Base-by-base conservation (phyloP, 2,797 vertebrate genomes). In the Lates japonicus region DNA sequence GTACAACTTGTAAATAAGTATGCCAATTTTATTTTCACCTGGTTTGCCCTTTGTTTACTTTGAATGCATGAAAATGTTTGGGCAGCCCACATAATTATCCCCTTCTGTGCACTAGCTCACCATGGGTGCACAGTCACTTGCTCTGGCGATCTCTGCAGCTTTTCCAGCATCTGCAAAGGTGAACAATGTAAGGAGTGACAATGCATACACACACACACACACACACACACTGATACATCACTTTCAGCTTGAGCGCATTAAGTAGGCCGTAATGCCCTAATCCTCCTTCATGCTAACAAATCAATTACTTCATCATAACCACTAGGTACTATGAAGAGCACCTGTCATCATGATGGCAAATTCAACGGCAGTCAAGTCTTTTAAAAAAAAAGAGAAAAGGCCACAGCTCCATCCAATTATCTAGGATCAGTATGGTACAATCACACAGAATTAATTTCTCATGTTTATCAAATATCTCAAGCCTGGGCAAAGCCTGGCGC, bases 91-190 rank as follows among this genome's bases (percentile, higher is more conserved):
- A 61, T n/a, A 29, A 11, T 39, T 29, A 39, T 16, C 3, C 48
- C 41, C 37, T 10, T 19, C 33, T 60, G 51, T 46, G 29, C 25
- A 49, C 59, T 0, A 13, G 89, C 94, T 94, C 74, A 97, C 96
- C 91, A 98, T 96, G 52, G 96, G 92, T 70, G 90, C 90, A 62
- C 94, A 94, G 86, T 99, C 98, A 80, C 91, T 96, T 52, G 95
- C 96, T 77, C 93, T 74, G 82, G 93, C 97, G 59, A 99, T 97
- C 83, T 99, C 97, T 82, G 98, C 97, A 85, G 98, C 98, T 99
- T 99, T 93, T 99, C 98, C 93, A 99, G 95, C 92, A 99, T 99
- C 98, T 99, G 94, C 60, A 85, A 55, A 65, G 74, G 49, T n/a
- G n/a, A n/a, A n/a, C n/a, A 33, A n/a, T n/a, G 14, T 17, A 33